phyloP scores from a whole-genome alignment of 2,888 invertebrate species.

The Pseudeuparius sepicola region DNA sequence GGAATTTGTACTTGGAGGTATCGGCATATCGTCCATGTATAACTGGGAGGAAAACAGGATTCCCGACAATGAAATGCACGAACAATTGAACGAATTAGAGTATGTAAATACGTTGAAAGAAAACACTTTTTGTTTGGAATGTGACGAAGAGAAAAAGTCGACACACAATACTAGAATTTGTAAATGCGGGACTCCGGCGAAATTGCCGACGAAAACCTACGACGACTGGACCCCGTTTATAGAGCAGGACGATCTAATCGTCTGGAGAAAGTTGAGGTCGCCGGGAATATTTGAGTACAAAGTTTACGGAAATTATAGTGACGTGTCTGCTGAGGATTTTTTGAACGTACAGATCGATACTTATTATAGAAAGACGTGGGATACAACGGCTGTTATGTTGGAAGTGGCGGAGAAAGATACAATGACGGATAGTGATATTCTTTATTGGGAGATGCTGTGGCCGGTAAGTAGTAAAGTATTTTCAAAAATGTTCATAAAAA shows the following conservation, averaged over 20 bases:
- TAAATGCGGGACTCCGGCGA: conserved; percentile 20
- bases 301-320: conserved; percentile 70
- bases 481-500: too few relatives aligned
- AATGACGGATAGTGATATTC: conserved; percentile 51
- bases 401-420: conserved; percentile 60
- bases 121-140: conserved; percentile 44
- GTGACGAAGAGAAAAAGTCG: conserved; percentile 32
- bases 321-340: conserved; percentile 70
- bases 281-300: conserved; percentile 71
- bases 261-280: conserved; percentile 66
- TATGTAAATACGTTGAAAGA: conserved; percentile 44
- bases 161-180: conserved; percentile 20
- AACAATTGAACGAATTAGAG: conserved; percentile 49
- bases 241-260: conserved; percentile 66
- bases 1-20: conserved; percentile 47
- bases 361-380: conserved; percentile 70
- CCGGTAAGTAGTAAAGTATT: conserved; percentile 49
- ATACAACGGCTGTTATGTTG: conserved; percentile 62
- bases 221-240: conserved; percentile 70
- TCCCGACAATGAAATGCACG: conserved; percentile 44
- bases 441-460: conserved; percentile 87
- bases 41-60: conserved; percentile 55
- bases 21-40: conserved; percentile 41
- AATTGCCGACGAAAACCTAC: conserved; percentile 27
- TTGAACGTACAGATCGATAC: conserved; percentile 73